Evolutionary conservation across 2,888 invertebrate species (phyloP), one percentile per base, ranked within the genome.

Genomic region (Parnassius glacialis): DNA sequence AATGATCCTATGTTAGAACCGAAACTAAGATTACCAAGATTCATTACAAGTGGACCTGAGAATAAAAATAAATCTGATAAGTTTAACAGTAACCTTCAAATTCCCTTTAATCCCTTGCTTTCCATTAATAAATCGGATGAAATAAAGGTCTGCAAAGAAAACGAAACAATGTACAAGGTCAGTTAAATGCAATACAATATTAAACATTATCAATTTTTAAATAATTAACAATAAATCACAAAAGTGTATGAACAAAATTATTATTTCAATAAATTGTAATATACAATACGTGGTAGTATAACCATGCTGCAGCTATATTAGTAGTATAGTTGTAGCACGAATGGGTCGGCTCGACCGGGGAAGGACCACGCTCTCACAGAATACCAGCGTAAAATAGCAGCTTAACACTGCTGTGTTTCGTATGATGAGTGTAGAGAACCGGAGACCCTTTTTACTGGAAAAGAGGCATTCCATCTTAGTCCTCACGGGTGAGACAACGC

Each of bases 141-240:
- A 72, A 59, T 72, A 1, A 87, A 84, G 45, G 83, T 82, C 20
- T 93, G 93, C 68, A 83, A 80, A 70, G 91, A 92, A 65, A 90
- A 88, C 73, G 92, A 84, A 59, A 74, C 88, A 59, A 79, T 71
- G 64, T 93, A 90, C 70, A 93, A 92, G 90, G 93, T 93, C 65
- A 70, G 83, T 64, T 16, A 16, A 16, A 16, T 1, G 16, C 16
- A 16, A 1, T 16, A 16, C 16, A 16, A 16, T 16, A 16, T 16
- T 16, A 3, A 54, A 48, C 42, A 41, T 59, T 25, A 3, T 25
- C 25, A 3, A 25, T 25, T 25, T 25, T 25, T 45, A 41, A 51
- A 45, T 52, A 34, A 47, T 16, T 16, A 51, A 51, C 9, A 52
- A 20, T n/a, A 20, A 50, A 50, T 50, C 1, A 50, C 16, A 16